phyloP scores from a whole-genome alignment of 2,113 vertebrate genomes.

The Microtus pennsylvanicus region DNA sequence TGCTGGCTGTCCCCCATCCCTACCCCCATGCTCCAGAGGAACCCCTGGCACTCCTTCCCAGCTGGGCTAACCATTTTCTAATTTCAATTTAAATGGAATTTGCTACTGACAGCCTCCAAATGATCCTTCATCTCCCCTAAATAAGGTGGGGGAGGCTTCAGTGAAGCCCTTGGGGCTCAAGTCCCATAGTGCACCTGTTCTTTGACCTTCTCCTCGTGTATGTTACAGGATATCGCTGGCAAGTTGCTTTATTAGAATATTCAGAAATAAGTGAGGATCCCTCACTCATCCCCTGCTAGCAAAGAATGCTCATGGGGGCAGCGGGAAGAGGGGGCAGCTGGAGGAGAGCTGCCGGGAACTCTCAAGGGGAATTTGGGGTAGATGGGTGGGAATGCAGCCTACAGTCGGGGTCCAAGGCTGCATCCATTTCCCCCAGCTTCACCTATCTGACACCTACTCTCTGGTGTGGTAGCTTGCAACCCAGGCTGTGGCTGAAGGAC shows the following conservation, averaged over 20 bases:
- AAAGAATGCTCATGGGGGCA: fast-evolving
- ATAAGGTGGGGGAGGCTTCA: not conserved
- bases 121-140: not conserved
- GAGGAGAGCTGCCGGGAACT: not conserved
- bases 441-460: slow-evolving; percentile 83
- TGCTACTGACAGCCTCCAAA: not conserved
- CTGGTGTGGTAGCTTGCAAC: not conserved
- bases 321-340: not conserved
- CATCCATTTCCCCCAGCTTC: slow-evolving; percentile 86
- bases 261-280: not conserved
- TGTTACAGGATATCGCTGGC: not conserved
- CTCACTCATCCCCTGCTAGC: not conserved
- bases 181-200: not conserved
- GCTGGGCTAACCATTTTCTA: not conserved
- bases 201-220: not conserved
- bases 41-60: not conserved
- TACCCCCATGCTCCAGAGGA: fast-evolving
- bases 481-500: not conserved
- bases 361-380: not conserved
- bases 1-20: not conserved
- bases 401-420: slow-evolving; percentile 82
- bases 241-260: slow-evolving; percentile 39
- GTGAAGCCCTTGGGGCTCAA: fast-evolving
- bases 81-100: not conserved
- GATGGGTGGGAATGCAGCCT: slow-evolving; percentile 61